Evolutionary conservation across 2,113 vertebrate genomes (phyloP), one percentile per base, ranked within the genome.

Genomic region (Laterallus jamaicensis): DNA sequence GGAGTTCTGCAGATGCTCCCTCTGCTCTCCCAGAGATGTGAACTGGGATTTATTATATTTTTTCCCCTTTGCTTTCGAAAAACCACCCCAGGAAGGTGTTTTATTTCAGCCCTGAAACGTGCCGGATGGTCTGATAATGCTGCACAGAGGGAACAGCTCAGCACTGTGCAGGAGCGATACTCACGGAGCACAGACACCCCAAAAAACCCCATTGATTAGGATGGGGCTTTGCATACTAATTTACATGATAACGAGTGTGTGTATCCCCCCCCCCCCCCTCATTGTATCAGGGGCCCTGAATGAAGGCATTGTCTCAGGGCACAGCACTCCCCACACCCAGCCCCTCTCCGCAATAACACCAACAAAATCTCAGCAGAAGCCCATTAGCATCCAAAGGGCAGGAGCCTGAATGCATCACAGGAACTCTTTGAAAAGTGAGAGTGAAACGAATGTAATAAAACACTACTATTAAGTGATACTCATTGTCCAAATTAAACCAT

Each of bases 381-480:
- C 90, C 84, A 95, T 96, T 95, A 96, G 93, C 91, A 96, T 95
- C 95, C 95, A 76, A 84, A 91, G 93, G 93, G 90, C 85, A 73
- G 76, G 54, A 63, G 89, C 83, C 12, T 94, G 82, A 85, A 95
- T 81, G 85, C 80, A 85, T 73, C 81, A 75, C 63, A 82, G 56
- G 91, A 31, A 69, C 56, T 56, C 87, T 92, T 93, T 91, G 82
- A 71, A 85, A 97, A 94, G 75, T 21, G 52, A 77, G 94, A 95
- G 92, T 91, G 92, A 93, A 93, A 95, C 88, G 64, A 95, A 96
- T 93, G 95, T 29, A 90, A 87, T 68, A 68, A 96, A 96, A 86
- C 1, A 56, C 80, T 70, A n/a, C 82, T 56, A 19, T 75, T 60
- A 95, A 88, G 88, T 7, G 82, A 95, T 54, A 26, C 73, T 95